A percentile compares a stretch with the other conserved stretches of the same genome.
Evolutionary conservation across 35 echinoderm and acorn worm species (phyloP).

Genomic region (Lytechinus pictus): DNA sequence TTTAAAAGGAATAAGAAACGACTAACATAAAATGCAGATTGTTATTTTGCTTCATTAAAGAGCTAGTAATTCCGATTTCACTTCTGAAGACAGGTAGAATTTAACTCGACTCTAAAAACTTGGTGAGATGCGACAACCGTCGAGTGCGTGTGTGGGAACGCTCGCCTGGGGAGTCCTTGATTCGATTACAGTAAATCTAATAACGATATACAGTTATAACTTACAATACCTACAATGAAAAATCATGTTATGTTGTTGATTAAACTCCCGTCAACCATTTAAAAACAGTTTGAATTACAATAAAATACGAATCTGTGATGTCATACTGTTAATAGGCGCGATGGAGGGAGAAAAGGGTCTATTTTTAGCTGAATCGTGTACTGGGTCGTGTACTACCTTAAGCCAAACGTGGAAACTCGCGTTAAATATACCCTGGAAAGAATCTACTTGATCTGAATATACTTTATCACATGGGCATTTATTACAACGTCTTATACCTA

Average conservation of each 20-base stretch:
- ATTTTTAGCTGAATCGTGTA: neutral
- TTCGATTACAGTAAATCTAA: neutral
- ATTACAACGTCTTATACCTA: too few species aligned
- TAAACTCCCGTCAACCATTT: conserved; percentile 1
- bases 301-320: conserved; percentile 4
- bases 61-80: too few species aligned
- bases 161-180: neutral
- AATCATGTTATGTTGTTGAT: conserved; percentile 6
- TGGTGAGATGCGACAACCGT: neutral
- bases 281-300: neutral
- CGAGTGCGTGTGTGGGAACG: neutral
- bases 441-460: too few species aligned
- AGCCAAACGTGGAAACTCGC: too few species aligned
- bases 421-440: too few species aligned
- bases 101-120: too few species aligned
- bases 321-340: neutral
- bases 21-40: too few species aligned
- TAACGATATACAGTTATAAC: neutral
- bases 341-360: neutral
- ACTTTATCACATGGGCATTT: too few species aligned
- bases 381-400: neutral
- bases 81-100: too few species aligned
- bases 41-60: too few species aligned
- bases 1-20: too few species aligned
- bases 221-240: neutral